phyloP scores from a whole-genome alignment of 2,113 vertebrate genomes.

The Paraplagusia blochii region DNA sequence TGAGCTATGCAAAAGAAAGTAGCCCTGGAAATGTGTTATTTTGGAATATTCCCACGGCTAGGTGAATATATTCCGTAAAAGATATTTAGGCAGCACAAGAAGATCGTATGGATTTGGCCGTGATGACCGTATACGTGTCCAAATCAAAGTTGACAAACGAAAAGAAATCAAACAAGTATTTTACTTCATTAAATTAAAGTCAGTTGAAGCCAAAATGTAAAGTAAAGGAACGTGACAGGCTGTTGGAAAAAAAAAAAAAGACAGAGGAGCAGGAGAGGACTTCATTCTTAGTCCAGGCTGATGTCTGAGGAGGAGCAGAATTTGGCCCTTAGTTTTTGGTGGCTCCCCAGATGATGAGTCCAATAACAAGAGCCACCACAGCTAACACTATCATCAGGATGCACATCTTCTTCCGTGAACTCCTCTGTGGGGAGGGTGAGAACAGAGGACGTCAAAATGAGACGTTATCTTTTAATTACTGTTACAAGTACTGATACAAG shows the following conservation, averaged over 20 bases:
- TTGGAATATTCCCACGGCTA: neutral
- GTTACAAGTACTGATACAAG: too few species aligned
- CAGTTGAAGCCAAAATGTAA: neutral
- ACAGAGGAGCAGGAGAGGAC: neutral
- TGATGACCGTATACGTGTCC: neutral
- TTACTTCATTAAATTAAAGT: conserved; percentile 1
- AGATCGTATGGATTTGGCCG: neutral
- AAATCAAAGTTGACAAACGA: conserved; percentile 3
- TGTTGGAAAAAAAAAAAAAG: neutral
- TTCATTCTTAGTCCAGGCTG: conserved; percentile 13
- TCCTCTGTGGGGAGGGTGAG: conserved; percentile 75
- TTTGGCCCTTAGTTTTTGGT: conserved; percentile 23
- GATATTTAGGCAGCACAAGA: neutral
- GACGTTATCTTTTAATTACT: too few species aligned
- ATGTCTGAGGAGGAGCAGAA: neutral
- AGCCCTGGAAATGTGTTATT: neutral
- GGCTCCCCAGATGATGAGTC: conserved; percentile 78
- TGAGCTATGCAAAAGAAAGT: conserved; percentile 15
- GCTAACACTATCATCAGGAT: conserved; percentile 82
- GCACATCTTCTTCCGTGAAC: conserved; percentile 93
- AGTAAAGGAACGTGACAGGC: conserved; percentile 10
- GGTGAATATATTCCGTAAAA: neutral
- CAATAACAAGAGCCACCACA: conserved; percentile 73
- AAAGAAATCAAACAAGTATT: neutral
- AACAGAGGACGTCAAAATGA: neutral